Evolutionary conservation across 2,797 vertebrate genomes (phyloP), one percentile per base, ranked within the genome.

Genomic region (Enteromius anoplus): DNA sequence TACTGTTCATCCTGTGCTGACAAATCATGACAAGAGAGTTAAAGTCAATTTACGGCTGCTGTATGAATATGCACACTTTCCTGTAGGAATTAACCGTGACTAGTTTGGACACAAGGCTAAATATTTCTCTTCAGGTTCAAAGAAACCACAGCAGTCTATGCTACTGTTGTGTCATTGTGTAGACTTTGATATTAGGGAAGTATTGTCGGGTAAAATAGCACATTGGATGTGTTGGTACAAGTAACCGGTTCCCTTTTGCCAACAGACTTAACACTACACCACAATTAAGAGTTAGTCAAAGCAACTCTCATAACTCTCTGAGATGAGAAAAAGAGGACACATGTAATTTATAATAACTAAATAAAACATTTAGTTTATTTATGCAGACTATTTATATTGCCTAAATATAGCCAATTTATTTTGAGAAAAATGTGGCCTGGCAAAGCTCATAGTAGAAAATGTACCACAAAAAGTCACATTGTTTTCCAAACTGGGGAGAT

Each of bases 131-230:
- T n/a, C n/a, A 65, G 9, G 29, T 65, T 65, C 80, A 75, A 75
- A 73, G 69, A 73, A 73, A 73, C 29, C 42, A 12, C 80, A 81
- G 45, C 5, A 34, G 12, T 73, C 26, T 73, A 47, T 73, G 70
- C 37, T 37, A 9, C 7, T 0, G 10, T 12, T 65, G 80, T 75
- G n/a, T 65, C 45, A 51, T 64, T 51, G 70, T 75, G 29, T 75
- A 49, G 45, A 64, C 55, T 81, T 72, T 71, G 68, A 81, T 81
- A 47, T 65, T 32, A 73, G 62, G 55, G 37, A 81, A 15, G 37
- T 34, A 47, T 40, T 71, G 51, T 80, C 0, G 0, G 49, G 40
- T 51, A 53, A 42, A 70, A 17, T 9, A 55, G 9, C 49, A 58
- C 66, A 70, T 26, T 42, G 65, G 65, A 55, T 79, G 47, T 15